Evolutionary conservation across 2,888 invertebrate species (phyloP).

Genomic region (Pyrrhosoma nymphula): DNA sequence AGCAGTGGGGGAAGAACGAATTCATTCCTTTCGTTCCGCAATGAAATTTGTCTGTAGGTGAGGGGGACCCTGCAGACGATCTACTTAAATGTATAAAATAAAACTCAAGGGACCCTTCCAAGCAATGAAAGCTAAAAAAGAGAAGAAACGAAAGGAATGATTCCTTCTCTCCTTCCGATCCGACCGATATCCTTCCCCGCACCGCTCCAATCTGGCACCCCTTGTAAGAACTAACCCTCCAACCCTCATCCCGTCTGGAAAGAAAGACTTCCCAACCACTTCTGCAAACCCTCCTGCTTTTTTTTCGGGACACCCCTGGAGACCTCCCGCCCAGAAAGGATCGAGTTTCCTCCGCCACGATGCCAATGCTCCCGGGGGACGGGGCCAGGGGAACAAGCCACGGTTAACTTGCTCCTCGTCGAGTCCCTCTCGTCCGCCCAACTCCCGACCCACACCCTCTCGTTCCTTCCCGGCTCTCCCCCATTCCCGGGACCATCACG

Average conservation of each 20-base stretch:
- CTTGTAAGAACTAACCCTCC: not conserved
- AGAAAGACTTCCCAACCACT: not conserved
- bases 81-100: not conserved
- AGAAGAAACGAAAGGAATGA: not conserved
- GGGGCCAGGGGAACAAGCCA: conserved; percentile 20
- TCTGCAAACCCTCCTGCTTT: not conserved
- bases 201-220: conserved; percentile 1
- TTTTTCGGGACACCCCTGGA: not conserved
- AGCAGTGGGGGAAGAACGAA: not conserved
- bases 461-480: not conserved
- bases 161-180: not conserved
- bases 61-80: not conserved
- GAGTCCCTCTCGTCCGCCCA: not conserved
- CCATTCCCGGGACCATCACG: not conserved
- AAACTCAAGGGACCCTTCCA: not conserved
- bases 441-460: not conserved
- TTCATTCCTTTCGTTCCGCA: not conserved
- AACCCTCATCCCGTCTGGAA: not conserved
- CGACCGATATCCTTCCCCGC: not conserved
- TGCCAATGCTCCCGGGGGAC: conserved; percentile 34
- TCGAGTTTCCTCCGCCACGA: not conserved
- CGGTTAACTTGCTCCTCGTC: conserved; percentile 36
- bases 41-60: not conserved
- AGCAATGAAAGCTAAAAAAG: not conserved
- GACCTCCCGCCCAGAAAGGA: not conserved